These are phyloP conservation scores for Collichthys lucidus DNA, from an alignment of 2,113 vertebrate genomes.

Conservation along the genomic window DNA sequence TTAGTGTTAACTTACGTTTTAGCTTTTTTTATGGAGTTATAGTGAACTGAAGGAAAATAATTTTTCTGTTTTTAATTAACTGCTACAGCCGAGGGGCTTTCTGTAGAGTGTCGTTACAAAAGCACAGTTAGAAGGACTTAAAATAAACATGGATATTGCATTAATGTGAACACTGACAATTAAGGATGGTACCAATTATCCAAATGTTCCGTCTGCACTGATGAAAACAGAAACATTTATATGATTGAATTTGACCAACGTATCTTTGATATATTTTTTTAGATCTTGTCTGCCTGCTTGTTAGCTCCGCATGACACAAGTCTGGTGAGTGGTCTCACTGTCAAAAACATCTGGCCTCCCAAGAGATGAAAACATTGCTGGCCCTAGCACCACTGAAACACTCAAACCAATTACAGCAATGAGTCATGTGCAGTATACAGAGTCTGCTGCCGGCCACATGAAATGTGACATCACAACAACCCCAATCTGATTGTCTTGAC, in stretches of 20 bases:
- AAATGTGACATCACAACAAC: conserved; percentile 34
- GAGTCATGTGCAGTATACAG: conserved; percentile 34
- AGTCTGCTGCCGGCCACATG: conserved; percentile 34
- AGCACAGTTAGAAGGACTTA: not conserved
- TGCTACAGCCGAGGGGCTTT: conserved; percentile 2
- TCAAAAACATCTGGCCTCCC: conserved; percentile 47
- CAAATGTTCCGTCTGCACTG: conserved; percentile 1
- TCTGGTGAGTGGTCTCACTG: conserved; percentile 5
- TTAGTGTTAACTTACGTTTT: not conserved
- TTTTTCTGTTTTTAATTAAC: conserved; percentile 48
- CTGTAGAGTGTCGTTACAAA: conserved; percentile 1
- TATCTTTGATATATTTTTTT: not conserved
- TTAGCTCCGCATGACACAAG: not conserved
- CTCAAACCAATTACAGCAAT: conserved; percentile 57
- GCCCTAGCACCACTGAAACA: conserved; percentile 14
- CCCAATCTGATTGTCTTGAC: conserved; percentile 43
- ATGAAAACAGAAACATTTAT: not conserved
- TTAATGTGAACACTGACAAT: conserved; percentile 29
- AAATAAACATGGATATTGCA: conserved; percentile 34
- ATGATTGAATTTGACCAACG: conserved; percentile 10
- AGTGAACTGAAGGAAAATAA: not conserved
- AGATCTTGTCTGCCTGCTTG: not conserved
- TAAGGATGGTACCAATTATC: conserved; percentile 37
- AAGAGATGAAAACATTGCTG: conserved; percentile 24
- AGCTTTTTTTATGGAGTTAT: not conserved